Base-by-base conservation (phyloP, 1,140 invertebrate genomes). In the Leptopilina boulardi region DNA sequence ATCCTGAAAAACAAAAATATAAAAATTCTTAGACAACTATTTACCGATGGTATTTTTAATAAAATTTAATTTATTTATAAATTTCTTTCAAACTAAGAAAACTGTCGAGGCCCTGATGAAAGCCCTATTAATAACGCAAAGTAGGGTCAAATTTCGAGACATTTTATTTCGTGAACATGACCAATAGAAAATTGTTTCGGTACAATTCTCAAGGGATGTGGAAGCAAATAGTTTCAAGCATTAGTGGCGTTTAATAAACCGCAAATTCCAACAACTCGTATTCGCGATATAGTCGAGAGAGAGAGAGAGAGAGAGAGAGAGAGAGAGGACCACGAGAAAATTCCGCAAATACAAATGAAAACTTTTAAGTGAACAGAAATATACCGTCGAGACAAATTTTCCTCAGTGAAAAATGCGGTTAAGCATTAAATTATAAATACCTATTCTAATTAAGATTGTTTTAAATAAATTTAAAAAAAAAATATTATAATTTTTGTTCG, bases 111-210 rank as follows among this genome's bases (percentile, higher is more conserved):
- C n/a, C n/a, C n/a, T n/a, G n/a, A n/a, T n/a, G n/a, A n/a, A n/a
- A n/a, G n/a, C n/a, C n/a, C n/a, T n/a, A n/a, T n/a, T n/a, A n/a
- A n/a, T n/a, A n/a, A n/a, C n/a, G n/a, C n/a, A n/a, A n/a, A n/a
- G n/a, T n/a, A n/a, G n/a, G n/a, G n/a, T 74, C 26, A 34, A 74
- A 4, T 74, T 54, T n/a, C n/a, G 42, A 23, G 23, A 71, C 72
- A 44, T 77, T 77, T 77, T 74, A 77, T 77, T 74, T 73, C 23
- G 23, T 77, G 59, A 74, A 70, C 71, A n/a, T 51, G 41, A 77
- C 66, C 30, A 51, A 77, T 70, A 38, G 59, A 71, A 73, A 77
- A 77, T 77, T 74, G 76, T 77, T 77, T 77, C 38, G 76, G 56
- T 47, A 18, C 21, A 73, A 42, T 73, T 74, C 73, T 77, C 66